A percentile compares a stretch with the other conserved stretches of the same genome.
Conservation (phyloP, 2,113 vertebrate species). For the Australoheros scitulus region DNA sequence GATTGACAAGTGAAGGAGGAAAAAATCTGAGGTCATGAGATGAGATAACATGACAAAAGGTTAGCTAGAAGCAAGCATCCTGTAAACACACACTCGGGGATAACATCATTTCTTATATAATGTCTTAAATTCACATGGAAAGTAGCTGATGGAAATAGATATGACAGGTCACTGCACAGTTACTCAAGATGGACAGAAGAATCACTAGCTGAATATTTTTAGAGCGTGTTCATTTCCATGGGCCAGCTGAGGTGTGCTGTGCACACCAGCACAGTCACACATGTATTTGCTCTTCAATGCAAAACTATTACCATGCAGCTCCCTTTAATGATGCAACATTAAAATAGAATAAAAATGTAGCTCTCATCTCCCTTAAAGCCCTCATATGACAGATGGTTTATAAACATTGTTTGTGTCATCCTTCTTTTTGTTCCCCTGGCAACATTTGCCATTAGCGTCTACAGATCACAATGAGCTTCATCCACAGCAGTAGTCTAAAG, state of each 20-base stretch:
- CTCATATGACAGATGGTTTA: conserved; percentile 17
- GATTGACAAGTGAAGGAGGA: conserved; percentile 34
- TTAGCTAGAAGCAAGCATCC: not conserved
- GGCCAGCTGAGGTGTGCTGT: conserved; percentile 32
- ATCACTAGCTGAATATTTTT: conserved; percentile 27
- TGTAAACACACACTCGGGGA: conserved; percentile 28
- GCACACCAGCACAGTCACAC: not conserved
- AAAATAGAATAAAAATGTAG: conserved; percentile 22
- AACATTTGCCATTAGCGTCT: conserved; percentile 54
- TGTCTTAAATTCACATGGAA: conserved; percentile 20
- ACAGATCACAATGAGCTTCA: conserved; percentile 31
- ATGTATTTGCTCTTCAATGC: conserved; percentile 18
- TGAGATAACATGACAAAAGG: conserved; percentile 20
- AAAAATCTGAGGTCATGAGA: conserved; percentile 12
- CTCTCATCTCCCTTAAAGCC: not conserved
- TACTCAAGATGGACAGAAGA: conserved; percentile 23
- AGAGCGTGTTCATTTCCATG: conserved; percentile 35
- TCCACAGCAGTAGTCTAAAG: not conserved
- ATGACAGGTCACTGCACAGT: conserved; percentile 14
- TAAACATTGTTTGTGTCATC: conserved; percentile 12
- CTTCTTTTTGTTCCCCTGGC: conserved; percentile 24
- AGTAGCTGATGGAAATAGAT: conserved; percentile 11
- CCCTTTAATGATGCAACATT: conserved; percentile 23
- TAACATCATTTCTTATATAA: conserved; percentile 3
- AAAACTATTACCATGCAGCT: not conserved